These are phyloP conservation scores for Brotula barbata DNA, from an alignment of 2,797 vertebrate species.

Conservation along the genomic window DNA sequence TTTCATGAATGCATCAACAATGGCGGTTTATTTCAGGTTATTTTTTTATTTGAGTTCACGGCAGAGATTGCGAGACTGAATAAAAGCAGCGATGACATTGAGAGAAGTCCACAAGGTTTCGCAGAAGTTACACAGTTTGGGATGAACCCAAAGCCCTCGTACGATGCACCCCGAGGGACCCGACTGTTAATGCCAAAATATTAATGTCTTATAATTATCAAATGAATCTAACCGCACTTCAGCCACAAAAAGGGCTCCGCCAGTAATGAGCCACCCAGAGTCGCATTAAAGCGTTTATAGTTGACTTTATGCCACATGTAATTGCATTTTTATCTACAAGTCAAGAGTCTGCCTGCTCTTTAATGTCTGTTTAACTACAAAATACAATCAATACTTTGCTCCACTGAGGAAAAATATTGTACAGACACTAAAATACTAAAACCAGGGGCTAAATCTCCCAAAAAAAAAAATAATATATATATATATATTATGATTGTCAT, in stretches of 20 bases:
- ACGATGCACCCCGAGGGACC: slow-evolving; percentile 3
- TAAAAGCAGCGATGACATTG: slow-evolving; percentile 25
- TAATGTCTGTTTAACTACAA: slow-evolving; percentile 38
- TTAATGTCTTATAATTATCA: slow-evolving; percentile 35
- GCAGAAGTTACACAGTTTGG: slow-evolving; percentile 19
- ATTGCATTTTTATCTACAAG: slow-evolving; percentile 49
- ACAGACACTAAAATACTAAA: slow-evolving; percentile 15
- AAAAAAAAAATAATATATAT: no score
- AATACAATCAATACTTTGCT: slow-evolving; percentile 40
- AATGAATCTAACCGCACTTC: slow-evolving; percentile 33
- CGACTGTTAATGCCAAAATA: slow-evolving; percentile 37
- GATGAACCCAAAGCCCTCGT: slow-evolving; percentile 35
- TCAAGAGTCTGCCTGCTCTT: slow-evolving; percentile 28
- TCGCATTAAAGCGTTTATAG: slow-evolving; percentile 44
- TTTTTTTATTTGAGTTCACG: slow-evolving; percentile 27
- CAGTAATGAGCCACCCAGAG: slow-evolving; percentile 52
- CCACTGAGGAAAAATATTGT: slow-evolving; percentile 5
- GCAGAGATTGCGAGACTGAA: slow-evolving; percentile 31
- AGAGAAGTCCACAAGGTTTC: slow-evolving; percentile 18
- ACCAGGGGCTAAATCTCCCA: neutral
- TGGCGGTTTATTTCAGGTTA: slow-evolving; percentile 42
- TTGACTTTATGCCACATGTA: slow-evolving; percentile 48
- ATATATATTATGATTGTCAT: no score
- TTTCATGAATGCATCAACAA: slow-evolving; percentile 54
- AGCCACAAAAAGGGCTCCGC: slow-evolving; percentile 40